Conservation (phyloP, 2,797 vertebrate genomes). For the Hoplostethus mediterraneus region DNA sequence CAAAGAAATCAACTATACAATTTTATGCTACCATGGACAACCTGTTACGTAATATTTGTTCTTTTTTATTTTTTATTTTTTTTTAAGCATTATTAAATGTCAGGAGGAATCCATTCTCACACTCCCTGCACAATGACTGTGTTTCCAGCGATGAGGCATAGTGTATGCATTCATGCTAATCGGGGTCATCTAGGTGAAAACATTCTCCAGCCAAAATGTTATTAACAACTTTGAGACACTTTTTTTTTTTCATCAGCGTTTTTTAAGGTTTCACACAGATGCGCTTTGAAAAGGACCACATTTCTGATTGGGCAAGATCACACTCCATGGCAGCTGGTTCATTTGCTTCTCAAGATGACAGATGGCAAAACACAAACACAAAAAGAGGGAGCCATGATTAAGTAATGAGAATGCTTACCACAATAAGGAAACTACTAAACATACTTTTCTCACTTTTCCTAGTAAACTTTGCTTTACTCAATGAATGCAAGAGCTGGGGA, state of each 20-base stretch:
- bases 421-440: constrained; percentile 76
- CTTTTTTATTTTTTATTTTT: constrained; percentile 52
- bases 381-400: constrained; percentile 84
- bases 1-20: constrained; percentile 48
- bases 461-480: constrained; percentile 65
- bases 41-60: constrained; percentile 69
- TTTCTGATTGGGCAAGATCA: constrained; percentile 87
- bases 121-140: constrained; percentile 34
- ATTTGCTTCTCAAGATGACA: constrained; percentile 88
- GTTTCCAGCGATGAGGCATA: constrained; percentile 57
- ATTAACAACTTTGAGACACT: constrained; percentile 82
- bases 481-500: constrained; percentile 29
- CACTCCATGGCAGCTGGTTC: constrained; percentile 87
- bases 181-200: constrained; percentile 73
- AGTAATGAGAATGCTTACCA: constrained; percentile 83
- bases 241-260: constrained; percentile 70
- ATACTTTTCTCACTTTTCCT: constrained; percentile 71
- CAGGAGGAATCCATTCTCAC: constrained; percentile 44
- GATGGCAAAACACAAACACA: constrained; percentile 89
- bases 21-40: constrained; percentile 52
- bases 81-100: constrained; percentile 28
- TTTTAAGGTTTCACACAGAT: constrained; percentile 84
- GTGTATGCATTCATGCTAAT: constrained; percentile 78
- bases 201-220: constrained; percentile 79
- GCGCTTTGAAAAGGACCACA: constrained; percentile 84